Evolutionary conservation across 2,888 invertebrate genomes (phyloP), one percentile per base, ranked within the genome.

Genomic region (Epistrophe eligans): DNA sequence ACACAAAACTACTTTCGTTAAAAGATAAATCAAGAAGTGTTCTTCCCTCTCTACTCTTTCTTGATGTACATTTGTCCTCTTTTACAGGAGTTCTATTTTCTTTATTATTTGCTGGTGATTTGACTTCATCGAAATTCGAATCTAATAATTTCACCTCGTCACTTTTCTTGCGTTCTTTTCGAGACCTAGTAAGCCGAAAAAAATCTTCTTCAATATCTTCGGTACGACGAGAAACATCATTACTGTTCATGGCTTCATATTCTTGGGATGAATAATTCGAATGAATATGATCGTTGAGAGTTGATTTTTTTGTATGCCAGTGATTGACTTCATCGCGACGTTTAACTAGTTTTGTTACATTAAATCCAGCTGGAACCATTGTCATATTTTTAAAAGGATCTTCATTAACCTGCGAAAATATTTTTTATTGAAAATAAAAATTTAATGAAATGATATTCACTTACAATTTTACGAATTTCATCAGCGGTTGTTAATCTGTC

Each of bases 261-360:
- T 71, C 52, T n/a, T 48, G 35, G 11, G 11, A 55, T 6, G 40
- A 60, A 13, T 57, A 70, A 48, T 79, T 88, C 17, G 79, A 79
- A 1, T 48, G 45, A 10, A 79, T 17, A 0, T 60, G 60, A 58
- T 90, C 89, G 45, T 89, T 64, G 8, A 85, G 87, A 9, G 90
- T 90, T n/a, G 89, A 85, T 62, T 89, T 89, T 72, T 90, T 90
- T 8, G 90, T 90, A 58, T 90, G 90, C 90, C 90, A 90, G 73
- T 90, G 90, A 19, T 89, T 89, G 38, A 88, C 64, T 79, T 89
- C 90, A 24, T 90, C 76, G 11, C 79, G 89, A 17, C 90, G 89
- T 8, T 55, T 80, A 32, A 77, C 71, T 17, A 90, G 58, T 40
- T 89, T 90, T 8, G 89, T 80, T 55, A 90, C 74, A 87, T 90